Percentiles rank a stretch among this genome's conserved stretches.
phyloP scores from a whole-genome alignment of 2,797 vertebrate species.

The Tokudaia muenninki region DNA sequence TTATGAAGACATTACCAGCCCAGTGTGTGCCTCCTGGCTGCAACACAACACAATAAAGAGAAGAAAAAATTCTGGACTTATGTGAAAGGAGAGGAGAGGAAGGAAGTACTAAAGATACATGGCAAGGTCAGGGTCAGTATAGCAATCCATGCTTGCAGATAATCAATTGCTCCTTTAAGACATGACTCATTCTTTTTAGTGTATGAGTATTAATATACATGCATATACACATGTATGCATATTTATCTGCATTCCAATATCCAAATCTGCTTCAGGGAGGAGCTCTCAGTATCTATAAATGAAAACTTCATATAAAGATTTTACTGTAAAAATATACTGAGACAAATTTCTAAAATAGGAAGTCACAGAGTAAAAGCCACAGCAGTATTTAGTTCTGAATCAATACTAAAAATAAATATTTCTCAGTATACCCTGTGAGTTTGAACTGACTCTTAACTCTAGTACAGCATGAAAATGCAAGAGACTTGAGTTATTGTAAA shows the following conservation, averaged over 20 bases:
- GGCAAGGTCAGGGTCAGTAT: neutral
- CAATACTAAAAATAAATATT: neutral
- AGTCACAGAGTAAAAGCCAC: neutral
- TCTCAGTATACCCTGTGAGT: neutral
- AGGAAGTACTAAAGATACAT: rapidly evolving
- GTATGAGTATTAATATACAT: neutral
- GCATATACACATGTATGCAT: neutral
- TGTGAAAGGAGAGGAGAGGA: neutral
- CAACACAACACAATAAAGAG: neutral
- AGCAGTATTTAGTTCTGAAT: neutral
- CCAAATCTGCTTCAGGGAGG: neutral
- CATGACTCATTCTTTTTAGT: neutral
- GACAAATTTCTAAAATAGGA: neutral
- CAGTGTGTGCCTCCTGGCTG: too few species aligned
- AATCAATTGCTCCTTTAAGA: neutral
- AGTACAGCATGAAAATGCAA: neutral
- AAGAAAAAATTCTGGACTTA: neutral
- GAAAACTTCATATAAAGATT: too few species aligned
- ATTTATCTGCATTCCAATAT: neutral
- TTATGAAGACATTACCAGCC: neutral
- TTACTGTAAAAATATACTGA: neutral
- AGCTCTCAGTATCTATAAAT: neutral
- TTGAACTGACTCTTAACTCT: neutral
- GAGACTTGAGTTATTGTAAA: neutral
- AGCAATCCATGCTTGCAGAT: neutral